Conservation (phyloP, 2,888 invertebrate genomes). For the Kryphioiulus occultus region DNA sequence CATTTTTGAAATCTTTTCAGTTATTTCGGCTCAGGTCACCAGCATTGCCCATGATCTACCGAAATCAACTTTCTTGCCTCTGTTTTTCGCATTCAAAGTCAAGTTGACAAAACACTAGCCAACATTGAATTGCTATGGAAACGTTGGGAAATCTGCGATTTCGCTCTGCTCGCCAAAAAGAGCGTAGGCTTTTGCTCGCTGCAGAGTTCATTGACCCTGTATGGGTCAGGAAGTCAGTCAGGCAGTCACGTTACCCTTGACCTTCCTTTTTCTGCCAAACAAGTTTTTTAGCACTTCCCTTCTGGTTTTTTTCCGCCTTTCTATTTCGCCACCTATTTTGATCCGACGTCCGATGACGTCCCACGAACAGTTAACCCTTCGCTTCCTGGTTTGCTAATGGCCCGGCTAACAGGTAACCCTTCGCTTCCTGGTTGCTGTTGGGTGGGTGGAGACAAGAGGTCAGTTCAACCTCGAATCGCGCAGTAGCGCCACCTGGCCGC, state of each 20-base stretch:
- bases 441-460: neutral
- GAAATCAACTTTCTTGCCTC: no score
- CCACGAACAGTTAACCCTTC: neutral
- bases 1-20: no score
- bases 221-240: conserved; percentile 25
- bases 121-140: neutral
- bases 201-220: neutral
- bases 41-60: no score
- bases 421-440: neutral
- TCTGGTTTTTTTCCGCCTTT: neutral
- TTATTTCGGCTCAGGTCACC: no score
- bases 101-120: neutral
- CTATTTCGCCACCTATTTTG: neutral
- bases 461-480: neutral
- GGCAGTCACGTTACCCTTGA: conserved; percentile 18
- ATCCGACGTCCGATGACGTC: neutral
- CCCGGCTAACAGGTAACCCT: neutral
- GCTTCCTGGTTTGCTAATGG: neutral
- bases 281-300: conserved; percentile 6
- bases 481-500: neutral
- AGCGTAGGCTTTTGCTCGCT: neutral
- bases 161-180: neutral
- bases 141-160: neutral
- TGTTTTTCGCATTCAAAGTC: no score
- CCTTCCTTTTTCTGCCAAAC: conserved; percentile 13